Conservation (phyloP, 2,797 vertebrate genomes). For the Chanos chanos region DNA sequence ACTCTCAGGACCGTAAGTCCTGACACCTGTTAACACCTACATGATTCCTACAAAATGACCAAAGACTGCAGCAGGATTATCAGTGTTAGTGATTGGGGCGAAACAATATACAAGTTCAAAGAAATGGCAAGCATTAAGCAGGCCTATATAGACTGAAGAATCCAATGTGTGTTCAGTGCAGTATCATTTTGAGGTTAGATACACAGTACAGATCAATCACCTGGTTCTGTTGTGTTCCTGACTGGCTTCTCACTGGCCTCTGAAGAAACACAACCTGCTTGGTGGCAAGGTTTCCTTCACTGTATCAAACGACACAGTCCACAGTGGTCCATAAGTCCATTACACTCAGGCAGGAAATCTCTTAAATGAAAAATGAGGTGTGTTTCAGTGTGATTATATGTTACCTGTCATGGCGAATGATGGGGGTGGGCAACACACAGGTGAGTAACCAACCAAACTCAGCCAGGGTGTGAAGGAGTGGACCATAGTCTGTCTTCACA, state of each 20-base stretch:
- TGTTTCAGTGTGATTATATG: not conserved
- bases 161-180: too few relatives aligned
- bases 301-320: slow-evolving; percentile 54
- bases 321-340: too few relatives aligned
- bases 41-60: too few relatives aligned
- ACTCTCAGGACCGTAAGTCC: too few relatives aligned
- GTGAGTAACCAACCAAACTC: slow-evolving; percentile 98
- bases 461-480: slow-evolving; percentile 90
- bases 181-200: too few relatives aligned
- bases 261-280: slow-evolving; percentile 96
- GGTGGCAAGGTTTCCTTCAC: slow-evolving; percentile 92
- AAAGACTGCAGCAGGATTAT: too few relatives aligned
- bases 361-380: not conserved
- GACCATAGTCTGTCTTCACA: slow-evolving; percentile 93
- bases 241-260: slow-evolving; percentile 70
- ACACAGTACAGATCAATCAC: too few relatives aligned
- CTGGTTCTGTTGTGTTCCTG: slow-evolving; percentile 52
- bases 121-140: too few relatives aligned
- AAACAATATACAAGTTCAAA: too few relatives aligned
- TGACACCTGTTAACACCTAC: too few relatives aligned
- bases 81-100: too few relatives aligned
- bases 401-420: slow-evolving; percentile 92
- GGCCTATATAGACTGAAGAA: too few relatives aligned
- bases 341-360: not conserved
- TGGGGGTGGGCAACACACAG: slow-evolving; percentile 89